Percentiles rank a stretch among this genome's conserved stretches.
phyloP scores from a whole-genome alignment of 2,113 vertebrate genomes.

The Apaloderma vittatum region DNA sequence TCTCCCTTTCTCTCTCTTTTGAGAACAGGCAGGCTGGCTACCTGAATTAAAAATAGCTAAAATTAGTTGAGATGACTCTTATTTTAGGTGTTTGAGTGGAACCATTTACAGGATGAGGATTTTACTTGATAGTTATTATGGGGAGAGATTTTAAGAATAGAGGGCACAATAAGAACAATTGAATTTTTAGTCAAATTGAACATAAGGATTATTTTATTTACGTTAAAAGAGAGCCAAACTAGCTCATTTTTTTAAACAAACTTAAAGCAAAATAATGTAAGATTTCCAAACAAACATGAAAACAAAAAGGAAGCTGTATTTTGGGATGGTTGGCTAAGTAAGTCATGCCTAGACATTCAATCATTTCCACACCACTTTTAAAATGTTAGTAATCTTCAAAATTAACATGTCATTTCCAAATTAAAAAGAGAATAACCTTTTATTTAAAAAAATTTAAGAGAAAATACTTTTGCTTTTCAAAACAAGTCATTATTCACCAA shows the following conservation, averaged over 20 bases:
- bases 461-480: background rate
- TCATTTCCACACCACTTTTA: background rate
- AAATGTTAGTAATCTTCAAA: background rate
- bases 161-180: background rate
- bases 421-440: background rate
- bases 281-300: background rate
- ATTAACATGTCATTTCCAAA: background rate
- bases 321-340: background rate
- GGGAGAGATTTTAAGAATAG: background rate
- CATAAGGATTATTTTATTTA: background rate
- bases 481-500: background rate
- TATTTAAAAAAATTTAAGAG: background rate
- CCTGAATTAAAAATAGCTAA: conserved; percentile 34
- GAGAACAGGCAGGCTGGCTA: background rate
- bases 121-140: background rate
- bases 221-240: background rate
- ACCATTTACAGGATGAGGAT: background rate
- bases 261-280: background rate
- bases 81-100: background rate
- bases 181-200: background rate
- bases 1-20: background rate
- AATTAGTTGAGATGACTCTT: background rate
- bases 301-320: background rate
- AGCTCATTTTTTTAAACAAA: background rate
- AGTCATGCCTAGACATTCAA: background rate